phyloP scores from a whole-genome alignment of 2,888 invertebrate species.

The Ectropis crepuscularia region DNA sequence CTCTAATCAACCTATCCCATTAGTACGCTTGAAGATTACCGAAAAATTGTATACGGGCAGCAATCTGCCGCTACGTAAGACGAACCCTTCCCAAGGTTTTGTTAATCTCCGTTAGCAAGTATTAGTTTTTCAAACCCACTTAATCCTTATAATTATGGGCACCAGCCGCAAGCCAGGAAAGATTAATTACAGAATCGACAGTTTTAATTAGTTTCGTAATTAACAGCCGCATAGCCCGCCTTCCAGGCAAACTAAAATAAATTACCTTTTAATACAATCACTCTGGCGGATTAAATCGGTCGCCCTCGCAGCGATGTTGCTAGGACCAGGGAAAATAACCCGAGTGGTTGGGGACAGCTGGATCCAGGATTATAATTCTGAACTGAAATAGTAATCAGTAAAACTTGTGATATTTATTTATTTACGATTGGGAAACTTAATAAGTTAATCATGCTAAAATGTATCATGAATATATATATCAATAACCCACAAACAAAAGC shows the following conservation, averaged over 20 bases:
- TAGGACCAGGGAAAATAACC: conserved; percentile 20
- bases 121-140: conserved; percentile 27
- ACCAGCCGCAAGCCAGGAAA: conserved; percentile 49
- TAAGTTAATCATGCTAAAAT: no score
- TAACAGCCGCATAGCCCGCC: conserved; percentile 72
- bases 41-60: no score
- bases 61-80: background rate
- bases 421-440: no score
- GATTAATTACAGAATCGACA: conserved; percentile 81
- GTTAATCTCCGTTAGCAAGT: conserved; percentile 16
- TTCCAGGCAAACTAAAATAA: conserved; percentile 75
- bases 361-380: conserved; percentile 7
- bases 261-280: conserved; percentile 81
- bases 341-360: conserved; percentile 10
- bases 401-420: no score
- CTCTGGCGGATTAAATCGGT: conserved; percentile 64
- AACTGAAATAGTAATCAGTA: background rate
- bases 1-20: no score
- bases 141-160: conserved; percentile 45
- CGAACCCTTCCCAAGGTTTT: background rate
- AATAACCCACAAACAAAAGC: no score
- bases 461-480: no score
- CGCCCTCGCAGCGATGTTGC: conserved; percentile 35
- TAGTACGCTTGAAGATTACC: no score
- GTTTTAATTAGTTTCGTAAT: conserved; percentile 83